phyloP scores from a whole-genome alignment of 2,797 vertebrate species.

The Sarcophilus harrisii region DNA sequence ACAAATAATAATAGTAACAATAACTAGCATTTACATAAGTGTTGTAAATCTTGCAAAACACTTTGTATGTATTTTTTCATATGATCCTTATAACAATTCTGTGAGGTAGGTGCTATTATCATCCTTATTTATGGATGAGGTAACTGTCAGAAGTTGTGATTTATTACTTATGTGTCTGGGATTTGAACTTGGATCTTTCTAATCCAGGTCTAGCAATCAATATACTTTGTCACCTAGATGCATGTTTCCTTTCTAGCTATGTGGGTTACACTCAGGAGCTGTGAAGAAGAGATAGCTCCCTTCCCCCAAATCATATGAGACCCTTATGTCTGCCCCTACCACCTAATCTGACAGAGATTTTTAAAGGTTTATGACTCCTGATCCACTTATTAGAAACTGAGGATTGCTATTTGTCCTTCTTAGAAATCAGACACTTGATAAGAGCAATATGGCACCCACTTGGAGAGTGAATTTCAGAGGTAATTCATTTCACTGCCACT shows the following conservation, averaged over 20 bases:
- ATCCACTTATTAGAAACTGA: constrained; percentile 64
- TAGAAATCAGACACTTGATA: constrained; percentile 49
- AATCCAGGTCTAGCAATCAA: neutral
- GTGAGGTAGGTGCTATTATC: neutral
- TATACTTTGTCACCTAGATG: neutral
- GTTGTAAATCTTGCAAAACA: neutral
- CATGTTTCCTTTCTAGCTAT: neutral
- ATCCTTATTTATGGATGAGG: neutral
- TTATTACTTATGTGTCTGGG: neutral
- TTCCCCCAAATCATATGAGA: constrained; percentile 32
- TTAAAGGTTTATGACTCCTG: constrained; percentile 59
- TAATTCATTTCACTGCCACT: constrained; percentile 68
- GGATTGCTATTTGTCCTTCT: constrained; percentile 50
- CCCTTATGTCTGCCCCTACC: constrained; percentile 61
- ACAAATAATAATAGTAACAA: neutral
- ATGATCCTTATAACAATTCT: neutral
- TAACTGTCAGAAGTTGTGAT: neutral
- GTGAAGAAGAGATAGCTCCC: constrained; percentile 42
- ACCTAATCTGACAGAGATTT: constrained; percentile 68
- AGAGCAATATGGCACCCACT: constrained; percentile 63
- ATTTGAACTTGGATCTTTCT: constrained; percentile 56
- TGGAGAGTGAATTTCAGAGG: constrained; percentile 60
- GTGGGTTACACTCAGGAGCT: neutral
- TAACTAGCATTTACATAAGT: neutral
- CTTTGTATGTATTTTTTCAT: neutral